Evolutionary conservation across 2,797 vertebrate genomes (phyloP), one percentile per base, ranked within the genome.

Genomic region (Emydoidea blandingii): DNA sequence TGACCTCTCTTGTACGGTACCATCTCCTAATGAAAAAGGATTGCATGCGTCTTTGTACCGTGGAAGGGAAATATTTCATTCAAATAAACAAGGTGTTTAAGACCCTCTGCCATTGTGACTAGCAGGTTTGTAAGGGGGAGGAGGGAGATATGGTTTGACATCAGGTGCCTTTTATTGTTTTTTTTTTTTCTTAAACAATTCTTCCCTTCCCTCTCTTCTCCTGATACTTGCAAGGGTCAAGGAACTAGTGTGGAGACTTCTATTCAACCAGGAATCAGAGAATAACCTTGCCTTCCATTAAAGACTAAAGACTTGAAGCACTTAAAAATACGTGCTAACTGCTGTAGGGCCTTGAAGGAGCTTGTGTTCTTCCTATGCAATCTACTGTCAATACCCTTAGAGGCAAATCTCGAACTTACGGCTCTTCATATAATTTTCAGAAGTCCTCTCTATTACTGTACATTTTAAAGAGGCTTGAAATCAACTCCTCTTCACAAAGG

Each of bases 331-430:
- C 19, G 4, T 4, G 3, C 86, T 91, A 81, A 89, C 92, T 4
- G 54, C 93, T 85, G 31, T 52, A 1, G 2, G 92, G 85, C 91
- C 91, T 94, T 4, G 3, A 81, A 87, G 85, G 87, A 95, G 94
- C 96, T 95, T 97, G 95, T 96, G 96, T 93, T 97, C 92, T 95
- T 97, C 94, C 94, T 79, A 92, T 31, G 94, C 94, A 87, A 85
- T 84, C 82, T 53, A 93, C 86, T 89, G 95, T 80, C 95, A 92
- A 85, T 29, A 52, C 81, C 18, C 85, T 91, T 96, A 94, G 95
- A 94, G 94, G 59, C 0, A 1, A 78, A 79, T 84, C 83, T 86
- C 62, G 54, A 84, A 37, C 96, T 90, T 90, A 34, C 84, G 84
- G 83, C 93, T 83, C 89, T 96, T 49, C 53, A 81, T 80, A 68